Evolutionary conservation across 2,113 vertebrate genomes (phyloP), one percentile per base, ranked within the genome.

Genomic region (Bothrops jararaca): DNA sequence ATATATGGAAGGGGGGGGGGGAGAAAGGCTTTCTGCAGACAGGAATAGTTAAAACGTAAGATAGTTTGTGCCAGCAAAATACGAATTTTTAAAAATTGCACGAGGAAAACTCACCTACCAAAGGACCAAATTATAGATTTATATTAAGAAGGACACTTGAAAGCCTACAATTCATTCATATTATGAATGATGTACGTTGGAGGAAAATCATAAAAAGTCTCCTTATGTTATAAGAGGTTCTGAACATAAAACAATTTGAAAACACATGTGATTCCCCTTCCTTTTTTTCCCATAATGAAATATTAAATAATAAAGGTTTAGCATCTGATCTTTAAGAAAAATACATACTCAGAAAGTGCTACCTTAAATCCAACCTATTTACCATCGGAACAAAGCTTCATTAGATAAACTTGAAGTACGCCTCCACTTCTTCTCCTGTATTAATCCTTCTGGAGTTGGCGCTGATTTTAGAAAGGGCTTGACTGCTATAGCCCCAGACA

Each of bases 231-330:
- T 18, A 74, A 1, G 69, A 74, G 2, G 15, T 39, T 34, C 18
- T 74, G 12, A 74, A 39, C n/a, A 18, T 20, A 39, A 74, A 74
- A 18, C 69, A 39, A 13, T 74, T 74, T 34, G 29, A 74, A 74
- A 24, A 34, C 53, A 53, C 18, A 39, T 56, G n/a, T 54, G 52
- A n/a, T 22, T 34, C n/a, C 7, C 24, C n/a, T 50, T 88, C 86
- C 3, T 18, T 4, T 4, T 0, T 4, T 9, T 2, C 1, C 5
- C n/a, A 18, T 29, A 39, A 22, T 24, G 18, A 88, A 20, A 52
- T 88, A 4, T 88, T 34, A 57, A 89, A 89, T 24, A 39, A 22
- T 12, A 5, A 42, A 26, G 34, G 9, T 89, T 88, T 12, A 54
- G 26, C 24, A 53, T 52, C 26, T 87, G n/a, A n/a, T 5, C 86